Evolutionary conservation across 2,888 invertebrate genomes (phyloP).

Genomic region (Cataglyphis rosenhaueri): DNA sequence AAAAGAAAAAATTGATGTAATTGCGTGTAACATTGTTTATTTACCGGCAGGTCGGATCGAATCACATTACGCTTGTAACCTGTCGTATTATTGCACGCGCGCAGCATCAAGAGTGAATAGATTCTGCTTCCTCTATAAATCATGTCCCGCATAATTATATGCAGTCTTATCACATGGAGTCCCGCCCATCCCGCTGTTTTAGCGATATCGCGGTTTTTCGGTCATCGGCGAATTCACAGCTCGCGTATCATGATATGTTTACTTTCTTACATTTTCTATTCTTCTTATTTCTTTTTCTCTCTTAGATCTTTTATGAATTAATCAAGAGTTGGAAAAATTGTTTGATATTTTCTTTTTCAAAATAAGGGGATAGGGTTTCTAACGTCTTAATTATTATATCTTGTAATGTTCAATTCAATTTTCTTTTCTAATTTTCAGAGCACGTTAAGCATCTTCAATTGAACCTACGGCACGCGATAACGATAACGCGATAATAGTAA

Average conservation of each 20-base stretch:
- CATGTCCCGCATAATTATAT: neutral
- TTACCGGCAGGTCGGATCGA: neutral
- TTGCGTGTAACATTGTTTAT: neutral
- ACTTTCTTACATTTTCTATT: neutral
- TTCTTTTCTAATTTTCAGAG: neutral
- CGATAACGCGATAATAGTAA: neutral
- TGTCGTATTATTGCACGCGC: neutral
- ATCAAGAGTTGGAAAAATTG: neutral
- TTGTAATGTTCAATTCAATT: neutral
- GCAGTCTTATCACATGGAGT: neutral
- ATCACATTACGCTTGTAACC: neutral
- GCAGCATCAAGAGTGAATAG: neutral
- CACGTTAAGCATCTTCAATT: neutral
- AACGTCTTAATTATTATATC: neutral
- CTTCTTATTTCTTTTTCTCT: neutral
- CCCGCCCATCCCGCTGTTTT: neutral
- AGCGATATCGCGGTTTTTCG: neutral
- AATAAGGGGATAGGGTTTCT: neutral
- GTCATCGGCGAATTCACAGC: neutral
- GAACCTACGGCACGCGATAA: neutral
- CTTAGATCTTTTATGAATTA: neutral
- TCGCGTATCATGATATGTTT: neutral
- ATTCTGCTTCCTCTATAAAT: neutral
- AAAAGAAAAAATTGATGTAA: constrained; percentile 7
- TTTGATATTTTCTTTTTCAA: neutral